These are phyloP conservation scores for Automeris io DNA, from an alignment of 2,888 invertebrate genomes.

Conservation along the genomic window DNA sequence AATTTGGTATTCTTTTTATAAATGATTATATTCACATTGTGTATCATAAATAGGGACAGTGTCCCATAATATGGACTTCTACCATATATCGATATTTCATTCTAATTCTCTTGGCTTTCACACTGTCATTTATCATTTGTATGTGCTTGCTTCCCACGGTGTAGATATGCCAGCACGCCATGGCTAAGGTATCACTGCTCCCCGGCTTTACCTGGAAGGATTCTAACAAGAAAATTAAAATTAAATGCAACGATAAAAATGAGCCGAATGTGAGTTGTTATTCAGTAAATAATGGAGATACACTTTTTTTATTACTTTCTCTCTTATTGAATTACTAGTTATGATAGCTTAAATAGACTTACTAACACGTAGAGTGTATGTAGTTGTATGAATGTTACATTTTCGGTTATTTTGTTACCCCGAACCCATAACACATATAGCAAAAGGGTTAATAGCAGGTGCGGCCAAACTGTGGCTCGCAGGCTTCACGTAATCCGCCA, in stretches of 20 bases:
- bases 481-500: too few relatives aligned
- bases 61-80: too few relatives aligned
- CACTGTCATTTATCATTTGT: slow-evolving; percentile 38
- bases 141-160: slow-evolving; percentile 53
- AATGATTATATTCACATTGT: too few relatives aligned
- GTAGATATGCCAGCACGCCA: slow-evolving; percentile 59
- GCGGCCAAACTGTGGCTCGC: too few relatives aligned
- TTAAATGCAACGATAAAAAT: slow-evolving; percentile 52
- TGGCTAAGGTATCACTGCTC: slow-evolving; percentile 58
- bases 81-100: neutral
- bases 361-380: neutral
- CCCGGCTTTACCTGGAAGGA: slow-evolving; percentile 69
- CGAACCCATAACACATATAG: too few relatives aligned
- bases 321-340: slow-evolving; percentile 6
- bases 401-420: too few relatives aligned
- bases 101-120: slow-evolving; percentile 26
- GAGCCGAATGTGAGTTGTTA: slow-evolving; percentile 51
- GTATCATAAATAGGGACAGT: too few relatives aligned
- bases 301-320: slow-evolving; percentile 5
- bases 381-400: neutral
- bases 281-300: slow-evolving; percentile 9
- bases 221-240: slow-evolving; percentile 58
- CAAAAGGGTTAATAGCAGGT: too few relatives aligned
- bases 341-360: slow-evolving; percentile 5
- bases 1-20: too few relatives aligned